Evolutionary conservation across 2,888 invertebrate species (phyloP).

Genomic region (Ormyrus nitidulus): DNA sequence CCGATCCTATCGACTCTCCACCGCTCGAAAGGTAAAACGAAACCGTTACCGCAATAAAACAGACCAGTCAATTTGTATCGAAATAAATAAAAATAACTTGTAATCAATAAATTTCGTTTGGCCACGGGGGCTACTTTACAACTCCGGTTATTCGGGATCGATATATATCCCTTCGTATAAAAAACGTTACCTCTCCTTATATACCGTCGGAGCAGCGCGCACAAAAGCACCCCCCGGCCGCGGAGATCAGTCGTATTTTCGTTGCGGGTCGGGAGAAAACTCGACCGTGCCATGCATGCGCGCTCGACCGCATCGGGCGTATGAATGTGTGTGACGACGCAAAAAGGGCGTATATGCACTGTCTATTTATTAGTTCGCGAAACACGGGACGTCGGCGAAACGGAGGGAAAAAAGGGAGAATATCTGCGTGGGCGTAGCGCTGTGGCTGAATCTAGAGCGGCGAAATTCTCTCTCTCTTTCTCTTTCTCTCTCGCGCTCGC

Average conservation of each 20-base stretch:
- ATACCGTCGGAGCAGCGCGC: constrained; percentile 11
- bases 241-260: constrained; percentile 42
- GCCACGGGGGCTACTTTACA: constrained; percentile 16
- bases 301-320: background rate
- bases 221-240: background rate
- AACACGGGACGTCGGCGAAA: constrained; percentile 8
- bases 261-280: constrained; percentile 14
- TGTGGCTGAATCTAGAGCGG: no score
- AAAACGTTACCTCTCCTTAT: constrained; percentile 30
- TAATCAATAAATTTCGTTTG: constrained; percentile 34
- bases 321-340: constrained; percentile 12
- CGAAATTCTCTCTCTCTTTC: no score
- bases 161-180: constrained; percentile 23
- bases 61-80: background rate
- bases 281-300: background rate
- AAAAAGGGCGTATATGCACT: constrained; percentile 49
- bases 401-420: background rate
- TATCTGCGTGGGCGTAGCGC: background rate
- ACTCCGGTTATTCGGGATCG: constrained; percentile 18
- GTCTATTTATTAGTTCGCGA: constrained; percentile 42
- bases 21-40: background rate
- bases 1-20: background rate
- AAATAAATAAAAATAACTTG: constrained; percentile 30
- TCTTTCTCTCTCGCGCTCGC: no score
- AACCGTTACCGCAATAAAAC: background rate